Percentiles rank a stretch among this genome's conserved stretches.
phyloP scores from a whole-genome alignment of 2,888 invertebrate species.

The Dilophus febrilis region DNA sequence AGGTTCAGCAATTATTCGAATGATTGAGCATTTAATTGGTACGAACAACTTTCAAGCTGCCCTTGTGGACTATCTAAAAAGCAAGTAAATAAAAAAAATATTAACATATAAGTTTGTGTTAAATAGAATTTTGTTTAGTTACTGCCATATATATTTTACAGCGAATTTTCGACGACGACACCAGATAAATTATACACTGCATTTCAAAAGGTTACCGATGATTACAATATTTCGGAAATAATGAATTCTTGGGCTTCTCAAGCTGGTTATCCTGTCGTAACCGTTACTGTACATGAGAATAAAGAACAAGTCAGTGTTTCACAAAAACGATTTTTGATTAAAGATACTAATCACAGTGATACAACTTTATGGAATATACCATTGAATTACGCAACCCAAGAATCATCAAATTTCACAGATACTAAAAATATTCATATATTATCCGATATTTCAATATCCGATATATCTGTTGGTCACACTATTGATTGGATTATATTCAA shows the following conservation, averaged over 20 bases:
- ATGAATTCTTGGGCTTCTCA: constrained; percentile 41
- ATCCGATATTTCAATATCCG: too few species aligned
- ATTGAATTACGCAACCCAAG: constrained; percentile 19
- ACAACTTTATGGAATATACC: constrained; percentile 5
- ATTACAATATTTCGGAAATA: constrained; percentile 20
- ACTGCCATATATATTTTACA: constrained; percentile 12
- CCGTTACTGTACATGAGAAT: constrained; percentile 21
- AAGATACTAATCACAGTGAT: constrained; percentile 6
- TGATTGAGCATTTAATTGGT: constrained; percentile 47
- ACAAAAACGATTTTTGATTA: constrained; percentile 19
- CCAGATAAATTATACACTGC: constrained; percentile 35
- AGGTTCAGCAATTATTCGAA: constrained; percentile 45
- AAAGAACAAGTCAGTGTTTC: constrained; percentile 9
- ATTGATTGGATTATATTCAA: constrained; percentile 44
- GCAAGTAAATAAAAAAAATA: constrained; percentile 26
- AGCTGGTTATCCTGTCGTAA: constrained; percentile 46
- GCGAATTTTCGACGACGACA: constrained; percentile 27
- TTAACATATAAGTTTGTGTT: neutral
- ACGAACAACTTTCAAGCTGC: constrained; percentile 34
- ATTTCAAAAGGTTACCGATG: constrained; percentile 22
- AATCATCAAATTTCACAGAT: constrained; percentile 21
- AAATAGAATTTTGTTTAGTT: neutral
- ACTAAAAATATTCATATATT: neutral
- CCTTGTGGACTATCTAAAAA: constrained; percentile 35
- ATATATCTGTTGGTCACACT: neutral